Evolutionary conservation across 2,797 vertebrate genomes (phyloP).

Genomic region (Pempheris klunzingeri): DNA sequence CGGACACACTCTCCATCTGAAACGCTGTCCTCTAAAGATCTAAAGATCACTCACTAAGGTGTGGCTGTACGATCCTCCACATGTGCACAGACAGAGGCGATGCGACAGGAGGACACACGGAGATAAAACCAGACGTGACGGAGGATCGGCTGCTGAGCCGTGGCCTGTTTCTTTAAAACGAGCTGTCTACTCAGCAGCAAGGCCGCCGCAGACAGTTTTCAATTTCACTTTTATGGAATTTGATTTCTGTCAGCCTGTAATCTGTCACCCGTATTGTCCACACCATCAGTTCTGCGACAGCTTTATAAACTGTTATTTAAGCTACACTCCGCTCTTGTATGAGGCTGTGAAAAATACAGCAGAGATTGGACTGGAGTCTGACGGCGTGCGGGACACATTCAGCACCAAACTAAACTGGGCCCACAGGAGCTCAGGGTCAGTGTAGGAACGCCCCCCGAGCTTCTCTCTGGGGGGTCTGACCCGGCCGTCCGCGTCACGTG

Average conservation of each 20-base stretch:
- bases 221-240: conserved; percentile 90
- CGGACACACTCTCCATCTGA: no score
- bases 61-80: neutral
- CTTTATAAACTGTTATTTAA: conserved; percentile 90
- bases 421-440: no score
- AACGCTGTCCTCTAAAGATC: no score
- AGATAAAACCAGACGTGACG: conserved; percentile 36
- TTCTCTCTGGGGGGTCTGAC: no score
- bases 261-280: conserved; percentile 86
- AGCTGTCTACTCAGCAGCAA: conserved; percentile 82
- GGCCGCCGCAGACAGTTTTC: conserved; percentile 83
- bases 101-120: conserved; percentile 39
- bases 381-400: conserved; percentile 43
- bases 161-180: conserved; percentile 71
- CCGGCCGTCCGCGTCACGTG: no score
- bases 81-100: no score
- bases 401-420: conserved; percentile 30
- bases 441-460: no score
- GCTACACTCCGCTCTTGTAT: conserved; percentile 81
- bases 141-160: conserved; percentile 50
- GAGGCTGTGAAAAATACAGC: conserved; percentile 85
- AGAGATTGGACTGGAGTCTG: conserved; percentile 77
- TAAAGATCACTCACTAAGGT: neutral
- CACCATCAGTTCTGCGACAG: conserved; percentile 85
- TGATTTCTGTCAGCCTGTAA: conserved; percentile 89